Conservation (phyloP, 2,888 invertebrate genomes). For the Seladonia tumulorum region DNA sequence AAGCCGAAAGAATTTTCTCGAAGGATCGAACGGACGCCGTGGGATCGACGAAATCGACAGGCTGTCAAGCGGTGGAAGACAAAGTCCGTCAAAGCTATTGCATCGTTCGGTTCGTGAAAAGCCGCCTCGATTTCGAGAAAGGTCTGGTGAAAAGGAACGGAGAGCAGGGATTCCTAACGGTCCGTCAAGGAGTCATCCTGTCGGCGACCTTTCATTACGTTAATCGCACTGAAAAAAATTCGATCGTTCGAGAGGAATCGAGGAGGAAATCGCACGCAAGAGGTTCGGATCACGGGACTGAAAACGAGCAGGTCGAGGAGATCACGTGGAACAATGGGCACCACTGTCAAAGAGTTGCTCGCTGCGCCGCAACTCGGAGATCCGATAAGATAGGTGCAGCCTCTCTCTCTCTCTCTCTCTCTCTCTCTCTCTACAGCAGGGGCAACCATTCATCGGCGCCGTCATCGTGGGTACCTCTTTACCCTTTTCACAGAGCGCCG, state of each 20-base stretch:
- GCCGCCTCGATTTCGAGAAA: slow-evolving; percentile 1
- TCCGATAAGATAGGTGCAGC: slow-evolving; percentile 80
- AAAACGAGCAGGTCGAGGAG: slow-evolving; percentile 50
- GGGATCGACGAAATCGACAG: not conserved
- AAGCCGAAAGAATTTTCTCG: not conserved
- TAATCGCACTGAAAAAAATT: not conserved
- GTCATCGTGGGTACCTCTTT: slow-evolving; percentile 73
- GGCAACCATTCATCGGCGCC: slow-evolving; percentile 78
- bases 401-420: slow-evolving; percentile 42
- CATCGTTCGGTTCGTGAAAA: not conserved
- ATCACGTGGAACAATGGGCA: slow-evolving; percentile 76
- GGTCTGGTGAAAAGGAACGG: not conserved
- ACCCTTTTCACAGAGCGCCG: slow-evolving; percentile 78
- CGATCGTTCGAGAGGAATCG: slow-evolving; percentile 19
- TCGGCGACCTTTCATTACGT: slow-evolving; percentile 22
- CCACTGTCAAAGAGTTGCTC: slow-evolving; percentile 76
- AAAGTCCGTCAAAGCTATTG: not conserved
- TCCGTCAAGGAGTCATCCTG: slow-evolving; percentile 7
- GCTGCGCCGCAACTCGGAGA: slow-evolving; percentile 73
- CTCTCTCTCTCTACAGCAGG: not conserved
- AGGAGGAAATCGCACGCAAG: slow-evolving; percentile 37
- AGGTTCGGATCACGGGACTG: slow-evolving; percentile 40
- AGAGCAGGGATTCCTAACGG: slow-evolving; percentile 13
- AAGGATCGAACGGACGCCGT: not conserved
- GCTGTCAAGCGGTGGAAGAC: not conserved